phyloP scores from a whole-genome alignment of 2,113 vertebrate species.

The Callipepla californica region DNA sequence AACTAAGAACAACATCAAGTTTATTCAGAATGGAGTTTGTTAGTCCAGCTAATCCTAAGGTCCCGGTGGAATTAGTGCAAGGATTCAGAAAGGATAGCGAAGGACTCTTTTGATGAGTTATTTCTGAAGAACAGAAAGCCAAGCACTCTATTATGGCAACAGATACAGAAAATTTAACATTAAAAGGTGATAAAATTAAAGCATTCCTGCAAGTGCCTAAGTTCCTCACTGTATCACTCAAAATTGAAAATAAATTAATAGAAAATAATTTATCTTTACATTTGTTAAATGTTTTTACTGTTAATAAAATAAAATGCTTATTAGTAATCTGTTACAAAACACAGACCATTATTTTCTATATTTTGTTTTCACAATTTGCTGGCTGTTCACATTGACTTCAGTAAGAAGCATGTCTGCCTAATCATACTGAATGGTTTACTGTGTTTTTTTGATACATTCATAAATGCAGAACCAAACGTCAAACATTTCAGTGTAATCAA shows the following conservation, averaged over 20 bases:
- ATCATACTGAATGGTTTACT: background rate
- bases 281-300: background rate
- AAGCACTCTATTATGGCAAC: background rate
- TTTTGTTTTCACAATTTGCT: background rate
- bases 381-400: background rate
- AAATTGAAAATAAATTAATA: background rate
- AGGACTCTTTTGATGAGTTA: background rate
- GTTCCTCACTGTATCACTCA: background rate
- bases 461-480: background rate
- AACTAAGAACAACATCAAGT: background rate
- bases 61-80: slow-evolving; percentile 10
- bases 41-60: slow-evolving; percentile 24
- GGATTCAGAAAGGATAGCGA: slow-evolving; percentile 33
- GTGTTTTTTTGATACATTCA: background rate
- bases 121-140: slow-evolving; percentile 6
- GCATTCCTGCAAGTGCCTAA: background rate
- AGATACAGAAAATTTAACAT: background rate
- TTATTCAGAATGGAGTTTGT: slow-evolving; percentile 41
- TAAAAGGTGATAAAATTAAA: background rate
- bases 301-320: too few species aligned
- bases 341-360: background rate
- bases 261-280: background rate
- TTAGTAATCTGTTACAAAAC: background rate
- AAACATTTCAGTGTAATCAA: background rate
- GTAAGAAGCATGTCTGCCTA: background rate